Evolutionary conservation across 2,797 vertebrate genomes (phyloP).

Genomic region (Rhadinocentrus ornatus): DNA sequence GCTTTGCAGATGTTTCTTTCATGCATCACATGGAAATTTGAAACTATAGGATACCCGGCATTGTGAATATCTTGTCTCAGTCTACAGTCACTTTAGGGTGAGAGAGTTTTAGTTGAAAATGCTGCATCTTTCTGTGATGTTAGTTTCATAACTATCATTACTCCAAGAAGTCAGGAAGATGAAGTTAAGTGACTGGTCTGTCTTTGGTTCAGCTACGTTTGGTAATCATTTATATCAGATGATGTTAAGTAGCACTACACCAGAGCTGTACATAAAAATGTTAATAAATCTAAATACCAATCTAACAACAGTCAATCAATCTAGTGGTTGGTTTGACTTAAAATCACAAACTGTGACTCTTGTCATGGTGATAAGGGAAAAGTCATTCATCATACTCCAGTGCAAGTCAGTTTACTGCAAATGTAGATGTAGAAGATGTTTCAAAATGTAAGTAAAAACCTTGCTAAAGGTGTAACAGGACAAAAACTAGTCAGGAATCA

Average conservation of each 20-base stretch:
- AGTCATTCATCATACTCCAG: not conserved
- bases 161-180: not conserved
- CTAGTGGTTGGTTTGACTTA: not conserved
- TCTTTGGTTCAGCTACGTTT: not conserved
- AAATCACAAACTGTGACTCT: not conserved
- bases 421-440: not conserved
- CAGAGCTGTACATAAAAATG: not conserved
- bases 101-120: not conserved
- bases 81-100: not conserved
- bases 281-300: not conserved
- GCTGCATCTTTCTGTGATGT: not conserved
- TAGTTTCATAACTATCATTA: not conserved
- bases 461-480: slow-evolving; percentile 1
- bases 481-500: not conserved
- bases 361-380: not conserved
- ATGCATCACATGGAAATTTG: not conserved
- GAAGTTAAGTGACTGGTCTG: not conserved
- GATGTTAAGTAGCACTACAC: not conserved
- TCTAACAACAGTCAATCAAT: not conserved
- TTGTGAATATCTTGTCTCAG: not conserved
- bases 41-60: not conserved
- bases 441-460: slow-evolving; percentile 1
- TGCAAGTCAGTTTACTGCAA: not conserved
- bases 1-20: not conserved
- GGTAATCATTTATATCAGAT: not conserved